Evolutionary conservation across 2,113 vertebrate species (phyloP).

Genomic region (Trinectes maculatus): DNA sequence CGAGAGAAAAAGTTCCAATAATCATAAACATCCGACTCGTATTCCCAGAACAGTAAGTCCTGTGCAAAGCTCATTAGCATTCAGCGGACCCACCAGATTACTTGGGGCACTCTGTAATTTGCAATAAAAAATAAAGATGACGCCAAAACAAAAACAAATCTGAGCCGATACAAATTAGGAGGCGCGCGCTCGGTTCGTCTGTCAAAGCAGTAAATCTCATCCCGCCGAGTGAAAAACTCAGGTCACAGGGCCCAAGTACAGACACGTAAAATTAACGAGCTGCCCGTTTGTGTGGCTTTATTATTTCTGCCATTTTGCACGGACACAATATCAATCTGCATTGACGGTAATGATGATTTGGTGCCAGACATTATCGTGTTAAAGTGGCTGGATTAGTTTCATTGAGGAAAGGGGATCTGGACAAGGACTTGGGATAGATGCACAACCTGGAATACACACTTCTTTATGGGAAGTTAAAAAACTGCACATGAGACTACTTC

Average conservation of each 20-base stretch:
- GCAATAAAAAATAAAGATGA: conserved; percentile 85
- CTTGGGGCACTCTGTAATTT: conserved; percentile 80
- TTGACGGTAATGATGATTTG: conserved; percentile 75
- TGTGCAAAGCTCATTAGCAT: conserved; percentile 74
- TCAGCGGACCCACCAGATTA: conserved; percentile 74
- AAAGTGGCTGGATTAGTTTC: conserved; percentile 71
- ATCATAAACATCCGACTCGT: conserved; percentile 78
- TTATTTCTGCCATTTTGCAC: conserved; percentile 65
- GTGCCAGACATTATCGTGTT: conserved; percentile 72
- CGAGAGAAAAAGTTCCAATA: conserved; percentile 76
- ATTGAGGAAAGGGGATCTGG: conserved; percentile 43
- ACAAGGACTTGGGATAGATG: neutral
- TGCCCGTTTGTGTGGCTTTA: conserved; percentile 79
- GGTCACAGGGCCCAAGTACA: conserved; percentile 57
- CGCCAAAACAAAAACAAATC: conserved; percentile 84
- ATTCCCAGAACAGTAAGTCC: conserved; percentile 74
- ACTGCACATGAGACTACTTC: neutral
- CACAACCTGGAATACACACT: conserved; percentile 3
- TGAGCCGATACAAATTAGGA: conserved; percentile 82
- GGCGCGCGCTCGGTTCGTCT: conserved; percentile 74
- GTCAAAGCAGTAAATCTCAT: conserved; percentile 78
- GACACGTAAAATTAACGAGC: conserved; percentile 77
- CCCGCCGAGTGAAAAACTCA: conserved; percentile 64
- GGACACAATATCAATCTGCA: conserved; percentile 80
- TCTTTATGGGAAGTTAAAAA: neutral